Percentiles rank a stretch among this genome's conserved stretches.
These are phyloP conservation scores for Drosophila oshimai DNA, from an alignment of 1,140 invertebrate species.

Conservation along the genomic window DNA sequence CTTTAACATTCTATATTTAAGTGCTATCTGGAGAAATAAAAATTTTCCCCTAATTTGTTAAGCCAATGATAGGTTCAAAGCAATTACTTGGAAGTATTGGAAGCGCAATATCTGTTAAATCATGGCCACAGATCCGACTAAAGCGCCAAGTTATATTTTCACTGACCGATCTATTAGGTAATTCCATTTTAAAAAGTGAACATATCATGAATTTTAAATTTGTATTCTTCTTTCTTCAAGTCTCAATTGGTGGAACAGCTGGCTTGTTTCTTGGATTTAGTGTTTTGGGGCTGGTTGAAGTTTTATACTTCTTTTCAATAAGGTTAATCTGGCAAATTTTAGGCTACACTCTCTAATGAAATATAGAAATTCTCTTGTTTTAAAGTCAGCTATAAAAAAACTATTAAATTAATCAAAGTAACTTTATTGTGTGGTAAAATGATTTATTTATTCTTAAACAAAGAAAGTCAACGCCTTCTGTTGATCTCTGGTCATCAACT, in stretches of 20 bases:
- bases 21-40: too few species aligned
- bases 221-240: slow-evolving; percentile 65
- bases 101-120: slow-evolving; percentile 48
- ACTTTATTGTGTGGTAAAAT: not conserved
- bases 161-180: slow-evolving; percentile 76
- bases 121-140: slow-evolving; percentile 60
- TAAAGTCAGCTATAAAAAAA: too few species aligned
- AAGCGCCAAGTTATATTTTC: slow-evolving; percentile 77
- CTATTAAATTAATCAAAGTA: not conserved
- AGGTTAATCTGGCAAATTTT: slow-evolving; percentile 84
- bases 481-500: not conserved
- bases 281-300: slow-evolving; percentile 87
- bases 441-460: slow-evolving; percentile 7
- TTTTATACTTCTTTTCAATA: slow-evolving; percentile 87
- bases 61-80: slow-evolving; percentile 57
- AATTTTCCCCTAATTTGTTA: too few species aligned
- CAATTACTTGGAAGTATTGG: slow-evolving; percentile 61
- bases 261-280: slow-evolving; percentile 88
- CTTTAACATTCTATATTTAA: not conserved
- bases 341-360: slow-evolving; percentile 65
- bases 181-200: not conserved
- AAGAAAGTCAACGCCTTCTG: not conserved
- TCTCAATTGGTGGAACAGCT: slow-evolving; percentile 88
- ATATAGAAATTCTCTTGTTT: too few species aligned
- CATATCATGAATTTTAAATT: too few species aligned